Evolutionary conservation across 1,140 invertebrate genomes (phyloP), one percentile per base, ranked within the genome.

Genomic region (Gryllus bimaculatus): DNA sequence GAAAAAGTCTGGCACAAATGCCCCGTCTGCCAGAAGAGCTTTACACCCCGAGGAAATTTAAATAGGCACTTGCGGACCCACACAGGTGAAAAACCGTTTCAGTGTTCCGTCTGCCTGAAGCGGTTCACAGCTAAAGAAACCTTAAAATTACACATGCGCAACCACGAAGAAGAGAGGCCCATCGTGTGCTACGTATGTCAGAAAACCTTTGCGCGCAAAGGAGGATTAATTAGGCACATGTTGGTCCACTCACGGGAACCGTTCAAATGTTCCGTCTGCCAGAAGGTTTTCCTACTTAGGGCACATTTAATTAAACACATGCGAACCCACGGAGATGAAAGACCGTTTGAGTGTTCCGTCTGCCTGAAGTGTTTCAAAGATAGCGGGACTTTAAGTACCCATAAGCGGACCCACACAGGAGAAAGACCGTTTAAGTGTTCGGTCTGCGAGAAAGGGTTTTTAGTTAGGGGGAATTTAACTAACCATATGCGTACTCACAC

Each of bases 211-310:
- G 8, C 10, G 8, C 73, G n/a, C n/a, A 20, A 12, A 8, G n/a
- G 66, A n/a, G 10, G 39, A n/a, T 5, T 78, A 26, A 73, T n/a
- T 8, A 26, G 10, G 8, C 78, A 78, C 39, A 13, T 74, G 15
- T 8, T 15, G 8, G 47, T 73, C 7, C 78, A 78, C 39, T 20
- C 78, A 47, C 18, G 21, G 26, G 78, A 78, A 39, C 26, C 26
- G 26, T 76, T 76, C 26, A 48, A 76, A 76, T 78, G 77, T 78
- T 15, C 18, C n/a, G 10, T 78, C 8, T 78, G 77, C n/a, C 18
- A 49, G n/a, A 78, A 78, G 49, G 15, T 18, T 8, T 78, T 78
- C 39, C 8, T 48, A 49, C 10, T 26, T n/a, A 73, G 49, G 47
- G 8, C 8, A 47, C 8, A 15, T 18, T 20, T 78, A 20, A 20